A percentile compares a stretch with the other conserved stretches of the same genome.
Conservation (phyloP, 2,888 invertebrate genomes). For the Labia minor region DNA sequence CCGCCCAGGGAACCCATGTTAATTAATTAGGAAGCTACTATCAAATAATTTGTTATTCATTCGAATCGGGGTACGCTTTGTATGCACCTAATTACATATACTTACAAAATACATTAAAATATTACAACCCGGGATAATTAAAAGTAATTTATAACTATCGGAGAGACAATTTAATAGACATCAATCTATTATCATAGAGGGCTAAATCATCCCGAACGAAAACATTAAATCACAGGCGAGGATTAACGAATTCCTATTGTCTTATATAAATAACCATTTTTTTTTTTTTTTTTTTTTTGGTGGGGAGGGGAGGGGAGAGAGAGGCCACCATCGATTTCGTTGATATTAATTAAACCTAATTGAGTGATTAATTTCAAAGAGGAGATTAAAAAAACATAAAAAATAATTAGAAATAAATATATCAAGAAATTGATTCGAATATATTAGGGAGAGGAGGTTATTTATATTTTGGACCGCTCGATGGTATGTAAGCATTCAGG, state of each 20-base stretch:
- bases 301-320: no score
- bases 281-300: no score
- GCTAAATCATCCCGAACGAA: neutral
- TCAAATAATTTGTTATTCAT: constrained; percentile 8
- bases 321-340: neutral
- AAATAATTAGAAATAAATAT: no score
- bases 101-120: constrained; percentile 13
- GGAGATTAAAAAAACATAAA: neutral
- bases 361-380: neutral
- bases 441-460: no score
- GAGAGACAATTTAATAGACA: neutral
- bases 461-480: no score
- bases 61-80: neutral
- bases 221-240: neutral
- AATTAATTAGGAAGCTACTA: constrained; percentile 13
- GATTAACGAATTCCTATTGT: constrained; percentile 2
- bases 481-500: no score
- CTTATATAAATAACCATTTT: neutral
- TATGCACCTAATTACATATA: constrained; percentile 13
- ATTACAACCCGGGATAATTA: constrained; percentile 2
- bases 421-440: no score
- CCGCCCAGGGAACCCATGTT: constrained; percentile 7
- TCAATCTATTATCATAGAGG: constrained; percentile 2
- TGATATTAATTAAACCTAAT: constrained; percentile 7
- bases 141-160: constrained; percentile 1